Conservation (phyloP, 2,113 vertebrate genomes). For the Gasterosteus aculeatus region DNA sequence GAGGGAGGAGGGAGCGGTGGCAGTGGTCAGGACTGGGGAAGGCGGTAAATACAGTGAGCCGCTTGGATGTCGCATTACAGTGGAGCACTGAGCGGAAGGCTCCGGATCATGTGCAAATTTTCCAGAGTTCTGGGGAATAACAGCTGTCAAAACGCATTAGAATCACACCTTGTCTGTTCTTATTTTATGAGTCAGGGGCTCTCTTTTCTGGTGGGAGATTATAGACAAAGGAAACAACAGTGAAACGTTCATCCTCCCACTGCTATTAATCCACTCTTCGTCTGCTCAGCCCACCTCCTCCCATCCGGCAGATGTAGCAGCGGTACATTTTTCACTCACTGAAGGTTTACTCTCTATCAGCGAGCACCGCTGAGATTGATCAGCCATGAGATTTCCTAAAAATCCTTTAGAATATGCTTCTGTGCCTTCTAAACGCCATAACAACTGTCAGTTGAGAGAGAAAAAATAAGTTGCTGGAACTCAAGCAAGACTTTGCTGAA, state of each 20-base stretch:
- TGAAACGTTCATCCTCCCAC: constrained; percentile 14
- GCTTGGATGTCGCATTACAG: neutral
- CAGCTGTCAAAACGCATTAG: constrained; percentile 29
- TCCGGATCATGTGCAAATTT: constrained; percentile 12
- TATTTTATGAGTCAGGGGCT: constrained; percentile 23
- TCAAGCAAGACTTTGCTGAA: constrained; percentile 20
- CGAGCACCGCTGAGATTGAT: constrained; percentile 62
- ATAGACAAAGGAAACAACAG: constrained; percentile 23
- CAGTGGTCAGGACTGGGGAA: neutral
- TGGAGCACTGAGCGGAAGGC: neutral
- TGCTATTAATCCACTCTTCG: constrained; percentile 3
- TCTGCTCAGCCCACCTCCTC: neutral
- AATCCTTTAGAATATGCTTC: constrained; percentile 14
- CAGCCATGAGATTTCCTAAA: constrained; percentile 44
- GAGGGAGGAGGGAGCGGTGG: neutral
- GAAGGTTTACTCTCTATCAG: constrained; percentile 43
- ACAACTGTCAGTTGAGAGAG: constrained; percentile 19
- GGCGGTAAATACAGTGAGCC: constrained; percentile 5
- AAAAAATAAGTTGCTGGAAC: constrained; percentile 34
- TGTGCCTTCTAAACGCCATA: constrained; percentile 1
- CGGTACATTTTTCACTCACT: constrained; percentile 31
- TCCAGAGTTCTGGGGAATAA: constrained; percentile 20
- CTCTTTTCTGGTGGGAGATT: constrained; percentile 10
- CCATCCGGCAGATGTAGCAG: constrained; percentile 23
- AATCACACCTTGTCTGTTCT: constrained; percentile 24